These are phyloP conservation scores for Heliangelus exortis DNA, from an alignment of 2,797 vertebrate genomes.

Conservation along the genomic window DNA sequence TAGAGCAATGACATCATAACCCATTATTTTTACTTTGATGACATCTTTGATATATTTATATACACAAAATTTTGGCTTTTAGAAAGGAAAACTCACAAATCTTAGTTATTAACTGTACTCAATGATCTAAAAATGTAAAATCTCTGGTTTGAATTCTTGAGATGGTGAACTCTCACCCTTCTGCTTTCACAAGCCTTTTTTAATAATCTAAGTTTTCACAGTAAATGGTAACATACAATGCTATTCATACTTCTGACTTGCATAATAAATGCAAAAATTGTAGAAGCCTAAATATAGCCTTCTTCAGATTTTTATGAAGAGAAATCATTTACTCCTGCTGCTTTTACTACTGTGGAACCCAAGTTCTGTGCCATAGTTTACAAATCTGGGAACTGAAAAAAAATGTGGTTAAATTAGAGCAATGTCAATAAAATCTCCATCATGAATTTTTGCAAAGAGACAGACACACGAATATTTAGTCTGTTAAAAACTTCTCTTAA, in stretches of 20 bases:
- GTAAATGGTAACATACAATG: background rate
- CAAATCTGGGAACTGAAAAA: background rate
- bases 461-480: background rate
- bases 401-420: fast-evolving
- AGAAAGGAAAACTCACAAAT: background rate
- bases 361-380: background rate
- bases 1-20: background rate
- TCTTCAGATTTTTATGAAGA: background rate
- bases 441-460: background rate
- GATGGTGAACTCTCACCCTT: background rate
- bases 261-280: background rate
- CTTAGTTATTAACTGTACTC: background rate
- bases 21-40: background rate
- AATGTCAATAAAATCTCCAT: background rate
- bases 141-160: background rate
- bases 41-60: background rate
- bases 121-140: background rate
- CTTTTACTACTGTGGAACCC: no score
- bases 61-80: background rate
- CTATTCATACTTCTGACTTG: background rate
- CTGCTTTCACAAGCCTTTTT: background rate
- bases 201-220: background rate
- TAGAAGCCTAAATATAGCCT: background rate
- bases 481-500: background rate
- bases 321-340: background rate